Evolutionary conservation across 2,888 invertebrate species (phyloP).

Genomic region (Epirrita christyi): DNA sequence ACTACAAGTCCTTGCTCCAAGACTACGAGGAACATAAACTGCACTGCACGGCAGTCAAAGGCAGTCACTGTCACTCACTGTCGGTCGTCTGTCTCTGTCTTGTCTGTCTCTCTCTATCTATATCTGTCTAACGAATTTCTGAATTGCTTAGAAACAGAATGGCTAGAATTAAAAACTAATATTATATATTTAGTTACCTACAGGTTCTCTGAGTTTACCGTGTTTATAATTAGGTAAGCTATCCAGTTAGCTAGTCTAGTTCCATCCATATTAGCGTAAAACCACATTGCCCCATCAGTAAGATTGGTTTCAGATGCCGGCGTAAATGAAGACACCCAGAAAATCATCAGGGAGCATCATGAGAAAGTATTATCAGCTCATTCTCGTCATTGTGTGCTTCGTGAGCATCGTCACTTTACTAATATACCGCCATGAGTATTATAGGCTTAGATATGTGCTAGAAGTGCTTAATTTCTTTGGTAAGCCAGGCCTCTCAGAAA

Average conservation of each 20-base stretch:
- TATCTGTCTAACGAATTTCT: no score
- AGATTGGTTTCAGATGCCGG: constrained; percentile 49
- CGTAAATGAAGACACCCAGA: constrained; percentile 73
- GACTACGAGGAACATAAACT: no score
- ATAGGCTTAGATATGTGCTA: constrained; percentile 91
- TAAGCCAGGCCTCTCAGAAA: constrained; percentile 84
- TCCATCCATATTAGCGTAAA: neutral
- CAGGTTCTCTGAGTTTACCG: no score
- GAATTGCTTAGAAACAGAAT: neutral
- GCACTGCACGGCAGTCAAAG: constrained; percentile 13
- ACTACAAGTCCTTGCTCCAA: no score
- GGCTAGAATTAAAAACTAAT: no score
- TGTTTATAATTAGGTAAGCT: constrained; percentile 9
- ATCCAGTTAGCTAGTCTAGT: neutral
- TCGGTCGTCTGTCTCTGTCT: no score
- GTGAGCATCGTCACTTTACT: constrained; percentile 90
- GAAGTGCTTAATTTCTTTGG: constrained; percentile 95
- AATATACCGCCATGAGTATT: constrained; percentile 94
- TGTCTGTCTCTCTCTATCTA: no score
- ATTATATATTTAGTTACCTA: no score
- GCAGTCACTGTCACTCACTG: no score
- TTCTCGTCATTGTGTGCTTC: constrained; percentile 88
- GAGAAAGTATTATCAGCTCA: constrained; percentile 93
- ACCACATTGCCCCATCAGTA: constrained; percentile 1
- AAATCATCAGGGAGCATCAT: constrained; percentile 80